These are phyloP conservation scores for Drosophila cyrtoloma DNA, from an alignment of 2,888 invertebrate species.

Conservation along the genomic window DNA sequence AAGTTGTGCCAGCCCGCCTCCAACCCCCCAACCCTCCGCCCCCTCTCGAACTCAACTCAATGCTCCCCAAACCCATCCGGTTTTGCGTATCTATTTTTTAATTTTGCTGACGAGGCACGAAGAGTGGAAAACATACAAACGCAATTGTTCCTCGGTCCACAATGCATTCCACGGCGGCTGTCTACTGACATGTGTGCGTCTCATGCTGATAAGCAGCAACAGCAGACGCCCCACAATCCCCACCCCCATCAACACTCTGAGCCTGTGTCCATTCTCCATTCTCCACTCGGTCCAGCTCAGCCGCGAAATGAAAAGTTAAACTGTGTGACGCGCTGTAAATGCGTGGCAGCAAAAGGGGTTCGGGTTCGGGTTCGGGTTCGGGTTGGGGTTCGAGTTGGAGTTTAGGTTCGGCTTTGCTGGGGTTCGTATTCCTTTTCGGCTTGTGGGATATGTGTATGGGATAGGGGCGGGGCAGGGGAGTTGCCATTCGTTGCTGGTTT, in stretches of 20 bases:
- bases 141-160: conserved; percentile 75
- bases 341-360: conserved; percentile 34
- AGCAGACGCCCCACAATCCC: conserved; percentile 40
- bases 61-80: background rate
- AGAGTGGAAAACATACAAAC: conserved; percentile 72
- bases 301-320: conserved; percentile 78
- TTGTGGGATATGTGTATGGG: conserved; percentile 9
- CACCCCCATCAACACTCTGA: background rate
- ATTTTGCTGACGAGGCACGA: conserved; percentile 78
- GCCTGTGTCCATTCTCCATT: background rate
- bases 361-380: background rate
- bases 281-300: conserved; percentile 39
- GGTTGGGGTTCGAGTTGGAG: too few species aligned
- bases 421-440: conserved; percentile 11
- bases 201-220: conserved; percentile 73
- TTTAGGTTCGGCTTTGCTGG: conserved; percentile 5
- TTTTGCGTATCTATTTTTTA: conserved; percentile 77
- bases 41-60: background rate
- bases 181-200: conserved; percentile 76
- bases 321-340: conserved; percentile 72
- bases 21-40: accelerated
- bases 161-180: conserved; percentile 70
- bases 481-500: conserved; percentile 42
- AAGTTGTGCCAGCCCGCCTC: conserved; percentile 42
- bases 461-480: background rate